phyloP scores from a whole-genome alignment of 2,888 invertebrate species.

The Buathra laborator region DNA sequence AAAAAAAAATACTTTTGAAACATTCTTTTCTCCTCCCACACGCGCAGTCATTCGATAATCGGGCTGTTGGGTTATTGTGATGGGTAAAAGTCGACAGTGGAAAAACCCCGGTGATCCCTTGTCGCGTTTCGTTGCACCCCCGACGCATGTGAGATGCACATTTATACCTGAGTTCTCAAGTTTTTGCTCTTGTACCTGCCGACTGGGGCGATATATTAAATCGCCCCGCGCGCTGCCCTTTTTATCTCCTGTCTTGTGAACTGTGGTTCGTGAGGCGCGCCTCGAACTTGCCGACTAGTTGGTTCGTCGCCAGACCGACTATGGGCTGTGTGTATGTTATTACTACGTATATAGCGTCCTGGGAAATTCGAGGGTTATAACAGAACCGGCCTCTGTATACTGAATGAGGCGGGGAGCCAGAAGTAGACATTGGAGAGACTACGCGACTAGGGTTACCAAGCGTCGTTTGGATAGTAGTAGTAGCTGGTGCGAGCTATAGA shows the following conservation, averaged over 20 bases:
- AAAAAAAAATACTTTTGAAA: neutral
- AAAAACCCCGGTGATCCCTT: conserved; percentile 9
- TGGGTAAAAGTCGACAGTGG: neutral
- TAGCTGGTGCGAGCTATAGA: conserved; percentile 1
- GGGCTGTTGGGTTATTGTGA: neutral
- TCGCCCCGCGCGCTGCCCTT: neutral
- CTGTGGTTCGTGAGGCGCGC: neutral
- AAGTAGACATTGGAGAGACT: conserved; percentile 13
- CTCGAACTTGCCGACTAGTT: neutral
- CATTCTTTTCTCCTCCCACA: neutral
- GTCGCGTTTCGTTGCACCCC: neutral
- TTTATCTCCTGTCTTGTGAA: neutral
- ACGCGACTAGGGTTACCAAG: conserved; percentile 33
- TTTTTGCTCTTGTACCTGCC: conserved; percentile 31
- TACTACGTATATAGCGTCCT: conserved; percentile 5
- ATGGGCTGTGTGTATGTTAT: neutral
- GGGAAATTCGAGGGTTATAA: conserved; percentile 20
- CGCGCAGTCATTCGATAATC: neutral
- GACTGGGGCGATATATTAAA: conserved; percentile 13
- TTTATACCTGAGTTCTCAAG: conserved; percentile 48
- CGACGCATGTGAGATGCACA: conserved; percentile 7
- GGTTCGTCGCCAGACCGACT: neutral
- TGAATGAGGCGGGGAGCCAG: conserved; percentile 7
- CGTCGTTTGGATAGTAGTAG: conserved; percentile 34
- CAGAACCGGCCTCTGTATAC: conserved; percentile 5